Base-by-base conservation (phyloP, 1,140 invertebrate species). In the Augochlora pura region DNA sequence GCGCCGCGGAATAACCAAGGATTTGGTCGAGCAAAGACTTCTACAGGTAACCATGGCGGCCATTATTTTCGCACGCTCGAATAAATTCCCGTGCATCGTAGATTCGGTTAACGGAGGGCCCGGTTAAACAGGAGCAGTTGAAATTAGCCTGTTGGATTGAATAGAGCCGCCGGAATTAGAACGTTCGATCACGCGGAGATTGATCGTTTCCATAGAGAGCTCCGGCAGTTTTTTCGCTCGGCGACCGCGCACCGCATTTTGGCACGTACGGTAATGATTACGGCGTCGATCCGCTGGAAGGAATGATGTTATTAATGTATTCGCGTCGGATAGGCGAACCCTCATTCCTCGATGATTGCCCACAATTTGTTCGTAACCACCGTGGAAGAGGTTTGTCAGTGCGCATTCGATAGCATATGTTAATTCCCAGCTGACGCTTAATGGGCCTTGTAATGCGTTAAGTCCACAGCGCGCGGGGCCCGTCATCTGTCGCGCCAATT, bases 281-380 rank as follows among this genome's bases (percentile, higher is more conserved):
- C 52, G 54, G 46, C 71, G 77, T 67, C 69, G 80, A 87, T 84
- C 78, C 78, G 52, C 65, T 1, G 65, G 67, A 79, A 84, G 82
- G 70, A 87, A 86, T 84, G 84, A 87, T 83, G 88, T 88, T 89
- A 86, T 89, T 89, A 89, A 89, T 88, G 87, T 88, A 87, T 89
- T 90, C 88, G 39, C 81, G 83, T 74, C 87, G 86, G 84, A 82
- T 87, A 87, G 82, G 82, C 82, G 70, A 84, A 88, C 86, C 71
- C 78, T 88, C 88, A 86, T 88, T 85, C 76, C 78, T 72, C 81
- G 70, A 80, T 89, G 88, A 89, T 89, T 89, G 83, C 88, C 86
- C 81, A 78, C 89, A 84, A 89, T 89, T 89, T 85, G 74, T 86
- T 81, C 70, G 86, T 89, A 89, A 89, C 89, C 84, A 67, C 69